Conservation (phyloP, 2,888 invertebrate genomes). For the Parnassius mnemosyne region DNA sequence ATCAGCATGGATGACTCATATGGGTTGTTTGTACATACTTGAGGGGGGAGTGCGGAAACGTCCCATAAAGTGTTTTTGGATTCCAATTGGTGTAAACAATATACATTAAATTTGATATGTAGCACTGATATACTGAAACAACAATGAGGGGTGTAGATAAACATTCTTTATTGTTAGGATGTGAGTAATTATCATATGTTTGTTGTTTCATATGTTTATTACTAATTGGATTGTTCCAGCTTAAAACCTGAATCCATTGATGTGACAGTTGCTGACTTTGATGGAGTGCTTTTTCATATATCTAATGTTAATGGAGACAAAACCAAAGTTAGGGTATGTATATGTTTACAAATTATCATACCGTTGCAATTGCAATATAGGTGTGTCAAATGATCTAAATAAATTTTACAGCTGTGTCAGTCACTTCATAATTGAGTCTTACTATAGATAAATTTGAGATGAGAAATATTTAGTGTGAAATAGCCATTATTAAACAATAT, state of each 20-base stretch:
- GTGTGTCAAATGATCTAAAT: too few species aligned
- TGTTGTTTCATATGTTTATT: slow-evolving; percentile 24
- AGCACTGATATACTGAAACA: slow-evolving; percentile 29
- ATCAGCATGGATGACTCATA: slow-evolving; percentile 71
- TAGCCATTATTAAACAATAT: too few species aligned
- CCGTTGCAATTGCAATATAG: too few species aligned
- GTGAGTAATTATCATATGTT: slow-evolving; percentile 38
- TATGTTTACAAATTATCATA: neutral
- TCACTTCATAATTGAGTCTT: too few species aligned
- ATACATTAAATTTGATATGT: slow-evolving; percentile 40
- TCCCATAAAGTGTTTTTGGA: slow-evolving; percentile 66
- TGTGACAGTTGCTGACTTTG: slow-evolving; percentile 97
- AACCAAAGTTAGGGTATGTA: slow-evolving; percentile 96
- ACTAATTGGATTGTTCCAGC: slow-evolving; percentile 78
- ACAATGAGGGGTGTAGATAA: slow-evolving; percentile 32
- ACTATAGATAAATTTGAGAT: too few species aligned
- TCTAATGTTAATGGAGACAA: slow-evolving; percentile 98
- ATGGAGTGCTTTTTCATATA: slow-evolving; percentile 99
- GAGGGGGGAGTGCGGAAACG: slow-evolving; percentile 64
- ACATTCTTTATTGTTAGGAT: slow-evolving; percentile 39
- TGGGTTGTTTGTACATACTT: slow-evolving; percentile 60
- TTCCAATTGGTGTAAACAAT: slow-evolving; percentile 63
- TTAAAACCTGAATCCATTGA: slow-evolving; percentile 97
- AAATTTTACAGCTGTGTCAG: too few species aligned
- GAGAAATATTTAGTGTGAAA: too few species aligned